Evolutionary conservation across 2,888 invertebrate genomes (phyloP).

Genomic region (Chymomyza procnemis): DNA sequence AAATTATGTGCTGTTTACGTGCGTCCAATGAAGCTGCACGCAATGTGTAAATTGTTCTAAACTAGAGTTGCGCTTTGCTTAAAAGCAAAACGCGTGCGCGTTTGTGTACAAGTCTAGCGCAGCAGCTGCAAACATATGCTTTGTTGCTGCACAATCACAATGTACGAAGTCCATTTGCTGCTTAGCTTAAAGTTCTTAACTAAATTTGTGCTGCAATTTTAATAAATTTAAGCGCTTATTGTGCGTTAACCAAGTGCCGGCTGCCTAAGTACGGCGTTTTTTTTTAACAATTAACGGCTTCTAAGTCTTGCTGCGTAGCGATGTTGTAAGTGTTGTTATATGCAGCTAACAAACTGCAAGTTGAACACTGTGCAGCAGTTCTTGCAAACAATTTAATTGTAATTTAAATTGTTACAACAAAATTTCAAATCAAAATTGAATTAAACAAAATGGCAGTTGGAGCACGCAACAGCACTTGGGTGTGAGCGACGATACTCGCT

Average conservation of each 20-base stretch:
- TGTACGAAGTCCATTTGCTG: constrained; percentile 50
- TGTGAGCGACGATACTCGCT: constrained; percentile 56
- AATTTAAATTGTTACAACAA: constrained; percentile 37
- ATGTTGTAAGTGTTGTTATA: constrained; percentile 21
- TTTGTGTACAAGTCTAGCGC: constrained; percentile 2
- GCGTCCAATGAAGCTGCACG: not conserved
- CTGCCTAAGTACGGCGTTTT: not conserved
- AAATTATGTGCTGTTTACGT: not conserved
- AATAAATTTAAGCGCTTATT: not conserved
- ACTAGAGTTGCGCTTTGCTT: not conserved
- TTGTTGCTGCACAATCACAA: not conserved
- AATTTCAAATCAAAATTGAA: constrained; percentile 48
- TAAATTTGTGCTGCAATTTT: not conserved
- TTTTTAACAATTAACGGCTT: constrained; percentile 29
- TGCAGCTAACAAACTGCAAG: not conserved
- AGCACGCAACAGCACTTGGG: constrained; percentile 57
- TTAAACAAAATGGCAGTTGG: constrained; percentile 77
- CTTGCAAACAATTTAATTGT: not conserved
- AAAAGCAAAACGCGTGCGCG: not conserved
- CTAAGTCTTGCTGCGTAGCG: not conserved
- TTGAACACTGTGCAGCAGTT: not conserved
- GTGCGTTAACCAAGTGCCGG: not conserved
- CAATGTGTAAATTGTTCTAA: not conserved
- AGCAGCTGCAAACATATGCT: constrained; percentile 53
- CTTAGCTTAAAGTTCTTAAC: constrained; percentile 26